These are phyloP conservation scores for Geotrupes spiniger DNA, from an alignment of 2,888 invertebrate genomes.

Conservation along the genomic window DNA sequence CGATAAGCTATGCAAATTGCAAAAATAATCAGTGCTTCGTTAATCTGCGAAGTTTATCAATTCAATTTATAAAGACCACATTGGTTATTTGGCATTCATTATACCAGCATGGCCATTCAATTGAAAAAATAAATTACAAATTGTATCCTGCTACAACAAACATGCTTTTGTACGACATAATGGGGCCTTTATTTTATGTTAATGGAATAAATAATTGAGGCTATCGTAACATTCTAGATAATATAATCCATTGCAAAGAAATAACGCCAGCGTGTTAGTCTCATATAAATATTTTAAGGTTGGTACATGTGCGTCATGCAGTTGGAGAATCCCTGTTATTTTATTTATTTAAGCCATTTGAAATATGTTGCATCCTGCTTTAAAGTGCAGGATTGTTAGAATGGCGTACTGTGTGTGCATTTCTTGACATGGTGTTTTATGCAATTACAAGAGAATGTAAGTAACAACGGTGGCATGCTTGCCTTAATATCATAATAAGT, in stretches of 20 bases:
- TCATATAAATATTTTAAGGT: constrained; percentile 4
- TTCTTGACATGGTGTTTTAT: neutral
- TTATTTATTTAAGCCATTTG: constrained; percentile 2
- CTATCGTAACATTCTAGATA: neutral
- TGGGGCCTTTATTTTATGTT: constrained; percentile 2
- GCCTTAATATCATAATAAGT: no score
- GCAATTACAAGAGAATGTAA: neutral
- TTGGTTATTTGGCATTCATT: no score
- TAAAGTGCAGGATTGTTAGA: neutral
- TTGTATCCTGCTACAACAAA: neutral
- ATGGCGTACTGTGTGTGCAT: neutral
- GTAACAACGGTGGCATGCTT: no score
- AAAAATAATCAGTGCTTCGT: no score
- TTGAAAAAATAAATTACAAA: constrained; percentile 6
- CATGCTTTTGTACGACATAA: neutral
- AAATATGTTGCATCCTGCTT: constrained; percentile 4
- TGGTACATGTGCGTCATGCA: constrained; percentile 4
- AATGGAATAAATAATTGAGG: constrained; percentile 4
- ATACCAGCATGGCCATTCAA: no score
- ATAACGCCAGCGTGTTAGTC: neutral
- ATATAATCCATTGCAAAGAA: neutral
- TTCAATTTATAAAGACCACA: no score
- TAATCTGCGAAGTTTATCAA: no score
- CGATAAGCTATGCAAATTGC: no score
- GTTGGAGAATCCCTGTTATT: constrained; percentile 4